A percentile compares a stretch with the other conserved stretches of the same genome.
phyloP scores from a whole-genome alignment of 2,113 vertebrate genomes.

The Columba livia region DNA sequence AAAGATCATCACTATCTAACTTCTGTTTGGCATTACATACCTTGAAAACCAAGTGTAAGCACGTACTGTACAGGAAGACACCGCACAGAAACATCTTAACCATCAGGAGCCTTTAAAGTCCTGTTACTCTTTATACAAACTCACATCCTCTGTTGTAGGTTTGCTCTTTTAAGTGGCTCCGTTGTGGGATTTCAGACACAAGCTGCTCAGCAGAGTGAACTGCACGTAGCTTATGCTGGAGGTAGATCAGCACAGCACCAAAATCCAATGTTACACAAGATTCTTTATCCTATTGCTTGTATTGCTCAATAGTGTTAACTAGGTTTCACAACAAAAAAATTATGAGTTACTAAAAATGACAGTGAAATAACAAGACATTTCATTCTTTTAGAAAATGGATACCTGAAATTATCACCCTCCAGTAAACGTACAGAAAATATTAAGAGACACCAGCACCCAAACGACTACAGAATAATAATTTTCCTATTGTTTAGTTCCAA shows the following conservation, averaged over 20 bases:
- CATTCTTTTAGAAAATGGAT: not conserved
- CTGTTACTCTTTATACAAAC: not conserved
- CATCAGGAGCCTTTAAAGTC: not conserved
- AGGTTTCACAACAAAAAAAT: not conserved
- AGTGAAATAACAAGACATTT: not conserved
- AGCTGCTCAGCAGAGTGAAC: not conserved
- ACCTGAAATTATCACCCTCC: not conserved
- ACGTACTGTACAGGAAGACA: not conserved
- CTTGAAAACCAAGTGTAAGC: not conserved
- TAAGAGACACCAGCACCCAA: not conserved
- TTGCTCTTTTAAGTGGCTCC: constrained; percentile 2
- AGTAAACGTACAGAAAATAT: not conserved
- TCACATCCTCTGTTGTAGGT: not conserved
- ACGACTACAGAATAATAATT: not conserved
- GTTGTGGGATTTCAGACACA: not conserved
- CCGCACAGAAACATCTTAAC: not conserved
- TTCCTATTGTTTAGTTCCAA: not conserved
- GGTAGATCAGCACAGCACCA: not conserved
- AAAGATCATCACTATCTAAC: not conserved
- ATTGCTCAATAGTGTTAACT: not conserved
- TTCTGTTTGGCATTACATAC: not conserved
- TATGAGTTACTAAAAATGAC: no score
- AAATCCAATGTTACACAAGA: not conserved
- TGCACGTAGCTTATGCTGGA: not conserved
- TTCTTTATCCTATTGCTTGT: not conserved